phyloP scores from a whole-genome alignment of 1,140 invertebrate genomes.

The Drosophila nigromelanica region DNA sequence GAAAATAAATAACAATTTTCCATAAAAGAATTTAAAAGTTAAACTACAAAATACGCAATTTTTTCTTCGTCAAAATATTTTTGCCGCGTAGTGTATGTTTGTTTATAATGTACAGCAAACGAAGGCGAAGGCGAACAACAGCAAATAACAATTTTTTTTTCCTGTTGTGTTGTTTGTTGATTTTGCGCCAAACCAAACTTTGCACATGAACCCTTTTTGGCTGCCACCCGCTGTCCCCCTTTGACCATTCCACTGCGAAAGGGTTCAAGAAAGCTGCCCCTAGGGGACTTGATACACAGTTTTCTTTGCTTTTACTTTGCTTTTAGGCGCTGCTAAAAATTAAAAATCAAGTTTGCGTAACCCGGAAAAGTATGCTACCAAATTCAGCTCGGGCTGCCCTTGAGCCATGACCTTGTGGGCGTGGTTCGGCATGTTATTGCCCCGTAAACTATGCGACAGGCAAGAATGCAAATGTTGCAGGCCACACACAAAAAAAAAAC shows the following conservation, averaged over 20 bases:
- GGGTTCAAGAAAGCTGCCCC: conserved; percentile 21
- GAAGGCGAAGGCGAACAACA: conserved; percentile 24
- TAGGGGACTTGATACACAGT: conserved; percentile 42
- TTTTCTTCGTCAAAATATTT: no score
- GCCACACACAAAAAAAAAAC: conserved; percentile 8
- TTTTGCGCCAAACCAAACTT: conserved; percentile 76
- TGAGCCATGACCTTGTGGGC: conserved; percentile 68
- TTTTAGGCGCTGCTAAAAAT: conserved; percentile 43
- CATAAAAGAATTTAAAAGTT: no score
- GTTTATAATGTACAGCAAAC: conserved; percentile 66
- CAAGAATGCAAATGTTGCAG: conserved; percentile 75
- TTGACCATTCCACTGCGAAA: conserved; percentile 4
- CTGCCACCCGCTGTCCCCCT: neutral
- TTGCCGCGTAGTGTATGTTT: no score
- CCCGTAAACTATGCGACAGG: conserved; percentile 39
- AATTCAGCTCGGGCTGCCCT: conserved; percentile 46
- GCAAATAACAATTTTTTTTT: conserved; percentile 49
- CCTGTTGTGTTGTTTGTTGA: conserved; percentile 61
- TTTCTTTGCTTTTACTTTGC: conserved; percentile 69
- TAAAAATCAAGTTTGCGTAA: conserved; percentile 73
- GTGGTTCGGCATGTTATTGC: conserved; percentile 46
- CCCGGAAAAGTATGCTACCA: conserved; percentile 17
- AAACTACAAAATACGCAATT: no score
- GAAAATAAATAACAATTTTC: no score
- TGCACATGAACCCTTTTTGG: conserved; percentile 69